Evolutionary conservation across 1,140 invertebrate species (phyloP), one percentile per base, ranked within the genome.

Genomic region (Drosophila rhopaloa): DNA sequence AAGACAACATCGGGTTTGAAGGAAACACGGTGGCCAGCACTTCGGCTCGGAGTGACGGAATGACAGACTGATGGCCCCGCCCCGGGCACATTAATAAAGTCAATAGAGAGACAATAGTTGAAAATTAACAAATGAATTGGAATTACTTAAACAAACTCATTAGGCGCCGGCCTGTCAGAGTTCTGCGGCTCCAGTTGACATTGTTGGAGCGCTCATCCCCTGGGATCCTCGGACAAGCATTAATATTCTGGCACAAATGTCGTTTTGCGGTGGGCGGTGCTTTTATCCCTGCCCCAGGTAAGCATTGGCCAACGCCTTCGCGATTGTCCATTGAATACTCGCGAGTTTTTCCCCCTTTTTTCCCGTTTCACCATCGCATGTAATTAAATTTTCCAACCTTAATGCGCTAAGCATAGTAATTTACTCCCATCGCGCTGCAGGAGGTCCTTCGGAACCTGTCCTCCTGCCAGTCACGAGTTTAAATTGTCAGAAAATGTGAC

Each of bases 111-210:
- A 86, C 83, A 86, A 86, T 86, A 86, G 83, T 86, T 86, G 71
- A 88, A 88, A 88, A 89, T 88, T 80, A 88, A 88, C 83, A 88
- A 88, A 88, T 89, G 83, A 88, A 88, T 88, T 79, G 83, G 89
- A 88, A 88, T 88, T 89, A 83, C 83, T 88, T 89, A 89, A 88
- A 83, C 83, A 88, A 88, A 88, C 84, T 88, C 83, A 88, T 88
- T 88, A 89, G 84, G 71, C 83, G 61, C 14, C 66, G 48, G 77
- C 62, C 58, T 74, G 76, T 81, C 78, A 73, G 61, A 43, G 61
- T 61, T 50, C 79, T 61, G 61, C 66, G 43, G 40, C 71, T 50
- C 48, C 81, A 32, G 79, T 66, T 86, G 83, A 76, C 83, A 76
- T 75, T 76, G 58, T 63, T 60, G 63, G 79, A 72, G 62, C 50